Evolutionary conservation across 2,888 invertebrate genomes (phyloP), one percentile per base, ranked within the genome.

Genomic region (Phrixothrix hirtus): DNA sequence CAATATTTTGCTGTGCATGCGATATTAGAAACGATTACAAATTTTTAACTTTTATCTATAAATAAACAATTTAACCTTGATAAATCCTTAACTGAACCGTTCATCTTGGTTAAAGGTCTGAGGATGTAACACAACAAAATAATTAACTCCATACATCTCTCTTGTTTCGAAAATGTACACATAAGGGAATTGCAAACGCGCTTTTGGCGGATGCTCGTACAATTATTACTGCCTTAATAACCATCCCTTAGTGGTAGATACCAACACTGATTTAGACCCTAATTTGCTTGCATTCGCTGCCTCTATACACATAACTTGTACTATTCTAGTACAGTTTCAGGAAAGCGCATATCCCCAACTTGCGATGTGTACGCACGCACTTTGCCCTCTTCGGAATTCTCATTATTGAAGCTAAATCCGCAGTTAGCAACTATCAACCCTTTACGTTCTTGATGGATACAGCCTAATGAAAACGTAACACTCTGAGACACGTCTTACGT

Each of bases 141-240:
- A 53, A 53, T 53, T 53, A 53, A 42, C 52, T 41, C 42, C 21
- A 52, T 53, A 47, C 41, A 53, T 53, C 39, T 42, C 42, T 39
- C 30, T 14, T 17, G 32, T 34, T 47, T 35, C 30, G 35, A 41
- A 34, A 36, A 15, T 36, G 17, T 14, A 21, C n/a, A n/a, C 35
- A 21, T 26, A 30, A 27, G 32, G 41, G 32, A 31, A 39, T 14
- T 30, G 16, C 21, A 17, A 44, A 32, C 50, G 25, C 38, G 32
- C 39, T 16, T 32, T 48, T 30, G 25, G 36, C 26, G 29, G 30
- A 52, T 46, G 41, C 17, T 47, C 36, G 15, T 30, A 16, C 59
- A 56, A 51, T 62, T 60, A 63, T 63, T 62, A 63, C 59, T 57
- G 58, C 61, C 61, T 49, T 63, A 62, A 61, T 62, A 62, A 62